Conservation (phyloP, 1,140 invertebrate genomes). For the Caerostris extrusa region DNA sequence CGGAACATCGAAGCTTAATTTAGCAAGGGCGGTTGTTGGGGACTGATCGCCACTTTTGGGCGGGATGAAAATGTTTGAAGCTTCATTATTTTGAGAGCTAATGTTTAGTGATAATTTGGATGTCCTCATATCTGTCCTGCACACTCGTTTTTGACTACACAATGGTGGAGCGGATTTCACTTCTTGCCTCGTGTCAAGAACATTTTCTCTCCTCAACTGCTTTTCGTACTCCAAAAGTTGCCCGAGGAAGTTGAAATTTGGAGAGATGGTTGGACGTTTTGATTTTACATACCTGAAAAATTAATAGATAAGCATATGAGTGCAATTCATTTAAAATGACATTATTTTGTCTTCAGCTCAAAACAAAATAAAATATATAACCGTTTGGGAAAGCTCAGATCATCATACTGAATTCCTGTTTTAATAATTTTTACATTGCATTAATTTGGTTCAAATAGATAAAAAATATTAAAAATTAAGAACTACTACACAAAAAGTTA, state of each 20-base stretch:
- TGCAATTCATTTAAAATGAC: too few species aligned
- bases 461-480: too few species aligned
- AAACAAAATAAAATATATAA: too few species aligned
- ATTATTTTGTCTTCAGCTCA: too few species aligned
- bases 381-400: too few species aligned
- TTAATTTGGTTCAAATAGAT: not conserved
- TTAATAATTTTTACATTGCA: not conserved
- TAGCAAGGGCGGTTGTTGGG: constrained; percentile 82
- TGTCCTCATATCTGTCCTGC: constrained; percentile 50
- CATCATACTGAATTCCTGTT: not conserved
- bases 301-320: too few species aligned
- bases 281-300: constrained; percentile 82
- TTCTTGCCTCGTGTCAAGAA: constrained; percentile 76
- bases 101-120: constrained; percentile 53
- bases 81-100: not conserved
- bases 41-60: constrained; percentile 80
- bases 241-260: constrained; percentile 86
- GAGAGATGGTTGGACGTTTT: constrained; percentile 82
- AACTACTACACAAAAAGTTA: too few species aligned
- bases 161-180: not conserved
- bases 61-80: not conserved
- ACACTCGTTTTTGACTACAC: constrained; percentile 64
- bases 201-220: constrained; percentile 79
- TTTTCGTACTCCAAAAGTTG: constrained; percentile 85
- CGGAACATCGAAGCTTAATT: constrained; percentile 81